Conservation (phyloP, 2,113 vertebrate species). For the Benitochromis conjunctus region DNA sequence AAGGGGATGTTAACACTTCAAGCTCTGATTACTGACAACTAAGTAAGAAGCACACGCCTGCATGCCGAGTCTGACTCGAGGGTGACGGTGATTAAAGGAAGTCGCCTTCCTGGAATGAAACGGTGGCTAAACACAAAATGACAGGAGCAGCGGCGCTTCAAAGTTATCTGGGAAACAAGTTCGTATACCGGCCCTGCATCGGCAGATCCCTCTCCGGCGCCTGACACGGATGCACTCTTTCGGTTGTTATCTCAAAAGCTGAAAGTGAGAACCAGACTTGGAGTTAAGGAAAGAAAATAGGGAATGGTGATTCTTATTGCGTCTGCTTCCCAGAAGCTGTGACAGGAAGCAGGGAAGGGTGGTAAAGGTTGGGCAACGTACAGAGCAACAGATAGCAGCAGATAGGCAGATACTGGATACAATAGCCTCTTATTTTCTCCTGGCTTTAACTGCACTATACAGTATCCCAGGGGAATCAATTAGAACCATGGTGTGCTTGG, state of each 20-base stretch:
- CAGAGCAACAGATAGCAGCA: neutral
- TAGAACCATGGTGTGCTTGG: neutral
- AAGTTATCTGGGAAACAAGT: slow-evolving; percentile 46
- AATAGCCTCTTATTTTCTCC: slow-evolving; percentile 25
- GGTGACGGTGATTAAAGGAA: slow-evolving; percentile 50
- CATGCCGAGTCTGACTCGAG: neutral
- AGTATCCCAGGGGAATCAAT: slow-evolving; percentile 16
- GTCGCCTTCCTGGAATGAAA: slow-evolving; percentile 39
- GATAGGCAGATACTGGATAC: neutral
- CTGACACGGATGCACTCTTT: neutral
- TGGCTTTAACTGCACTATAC: slow-evolving; percentile 33
- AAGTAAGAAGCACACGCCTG: neutral
- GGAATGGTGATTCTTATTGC: neutral
- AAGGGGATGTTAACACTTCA: neutral
- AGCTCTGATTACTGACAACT: slow-evolving; percentile 41
- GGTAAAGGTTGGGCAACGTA: neutral
- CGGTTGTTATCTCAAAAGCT: neutral
- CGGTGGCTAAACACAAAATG: slow-evolving; percentile 42
- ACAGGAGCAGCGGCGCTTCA: slow-evolving; percentile 32
- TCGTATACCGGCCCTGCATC: neutral
- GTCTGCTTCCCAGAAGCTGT: neutral
- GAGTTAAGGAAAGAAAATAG: neutral
- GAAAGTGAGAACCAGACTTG: neutral
- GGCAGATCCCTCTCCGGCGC: neutral
- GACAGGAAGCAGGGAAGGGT: neutral